Evolutionary conservation across 2,797 vertebrate species (phyloP), one percentile per base, ranked within the genome.

Genomic region (Hemitrygon akajei): DNA sequence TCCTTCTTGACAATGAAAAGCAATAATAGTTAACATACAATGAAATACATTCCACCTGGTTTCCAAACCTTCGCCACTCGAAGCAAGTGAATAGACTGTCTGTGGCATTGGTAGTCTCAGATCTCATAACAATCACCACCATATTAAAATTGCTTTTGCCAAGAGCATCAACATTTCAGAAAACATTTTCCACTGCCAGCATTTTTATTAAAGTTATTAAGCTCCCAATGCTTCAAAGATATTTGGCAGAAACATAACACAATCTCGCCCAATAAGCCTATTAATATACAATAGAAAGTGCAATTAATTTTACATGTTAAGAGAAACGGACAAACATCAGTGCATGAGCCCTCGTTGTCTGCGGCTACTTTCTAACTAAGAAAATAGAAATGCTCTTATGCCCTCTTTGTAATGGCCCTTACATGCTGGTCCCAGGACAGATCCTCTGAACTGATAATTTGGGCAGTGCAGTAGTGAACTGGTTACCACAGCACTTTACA

Each of bases 171-270:
- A 86, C 58, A 60, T 63, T 63, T 60, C 60, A 18, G 16, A 63
- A 30, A 56, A n/a, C 25, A 58, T 60, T n/a, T 60, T 63, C 56
- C 82, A 56, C 82, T 86, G 60, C 58, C 58, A 86, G 30, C 82
- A 60, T 86, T 30, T 86, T 86, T 60, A 86, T 60, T 60, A 86
- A 86, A 86, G 16, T 63, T 25, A 60, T 86, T 60, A 86, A n/a
- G 56, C 58, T 86, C 27, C 56, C 16, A 30, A 60, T 86, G 60
- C 56, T 60, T 86, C 82, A 86, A 63, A 60, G 58, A 60, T 58
- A 27, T n/a, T 86, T 63, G 82, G 58, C 56, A 86, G 82, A 58
- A 27, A 86, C n/a, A 86, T n/a, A 60, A 60, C 27, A 30, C 27
- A 1, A 86, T 86, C 56, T 63, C 56, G 60, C 82, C 56, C 27